A percentile compares a stretch with the other conserved stretches of the same genome.
Evolutionary conservation across 2,888 invertebrate species (phyloP).

Genomic region (Chirona hameri): DNA sequence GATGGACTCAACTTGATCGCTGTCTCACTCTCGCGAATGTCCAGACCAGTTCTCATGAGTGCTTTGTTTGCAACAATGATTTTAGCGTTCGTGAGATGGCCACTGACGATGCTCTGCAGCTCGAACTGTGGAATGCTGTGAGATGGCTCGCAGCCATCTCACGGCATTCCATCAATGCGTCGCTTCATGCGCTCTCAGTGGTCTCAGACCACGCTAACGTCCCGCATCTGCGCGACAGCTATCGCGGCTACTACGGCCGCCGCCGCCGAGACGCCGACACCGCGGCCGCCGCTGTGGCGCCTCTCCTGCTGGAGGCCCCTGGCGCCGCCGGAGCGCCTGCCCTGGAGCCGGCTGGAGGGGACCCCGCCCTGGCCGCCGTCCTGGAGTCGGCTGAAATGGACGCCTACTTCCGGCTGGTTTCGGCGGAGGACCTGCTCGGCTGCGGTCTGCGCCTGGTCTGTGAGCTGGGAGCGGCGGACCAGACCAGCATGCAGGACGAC

Average conservation of each 20-base stretch:
- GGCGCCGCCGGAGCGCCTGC: neutral
- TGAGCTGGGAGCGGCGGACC: neutral
- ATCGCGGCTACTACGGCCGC: neutral
- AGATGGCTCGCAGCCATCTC: too few species aligned
- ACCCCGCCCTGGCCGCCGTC: neutral
- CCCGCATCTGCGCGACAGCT: neutral
- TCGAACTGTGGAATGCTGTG: too few species aligned
- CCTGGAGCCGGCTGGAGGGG: neutral
- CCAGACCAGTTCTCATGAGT: too few species aligned
- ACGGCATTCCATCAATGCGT: too few species aligned
- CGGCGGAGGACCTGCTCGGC: neutral
- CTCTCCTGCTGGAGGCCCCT: neutral
- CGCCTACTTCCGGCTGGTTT: conserved; percentile 6
- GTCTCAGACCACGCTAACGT: too few species aligned
- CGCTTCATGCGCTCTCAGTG: too few species aligned
- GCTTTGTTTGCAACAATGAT: too few species aligned
- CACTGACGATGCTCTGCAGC: too few species aligned
- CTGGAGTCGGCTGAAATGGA: neutral
- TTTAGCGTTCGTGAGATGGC: too few species aligned
- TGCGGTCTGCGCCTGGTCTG: conserved; percentile 3
- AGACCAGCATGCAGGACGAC: neutral
- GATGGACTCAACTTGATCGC: too few species aligned
- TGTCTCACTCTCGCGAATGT: too few species aligned
- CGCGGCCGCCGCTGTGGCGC: neutral
- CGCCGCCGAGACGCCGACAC: neutral